Percentiles rank a stretch among this genome's conserved stretches.
Conservation (phyloP, 1,140 invertebrate genomes). For the Achroia grisella region DNA sequence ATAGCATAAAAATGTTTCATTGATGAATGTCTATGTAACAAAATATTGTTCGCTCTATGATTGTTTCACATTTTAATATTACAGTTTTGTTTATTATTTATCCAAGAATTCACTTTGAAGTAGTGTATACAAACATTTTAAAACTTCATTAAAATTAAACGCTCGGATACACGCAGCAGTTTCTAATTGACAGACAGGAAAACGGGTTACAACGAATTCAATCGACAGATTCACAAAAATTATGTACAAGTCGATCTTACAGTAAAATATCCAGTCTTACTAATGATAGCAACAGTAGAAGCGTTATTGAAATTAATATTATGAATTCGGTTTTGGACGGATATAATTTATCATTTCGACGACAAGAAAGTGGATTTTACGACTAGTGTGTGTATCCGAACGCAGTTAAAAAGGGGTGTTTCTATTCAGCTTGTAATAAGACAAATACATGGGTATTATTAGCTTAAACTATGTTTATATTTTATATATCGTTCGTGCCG, state of each 20-base stretch:
- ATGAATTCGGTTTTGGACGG: slow-evolving; percentile 17
- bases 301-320: slow-evolving; percentile 8
- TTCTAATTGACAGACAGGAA: too few relatives aligned
- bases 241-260: too few relatives aligned
- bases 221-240: too few relatives aligned
- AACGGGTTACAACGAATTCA: too few relatives aligned
- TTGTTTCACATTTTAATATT: too few relatives aligned
- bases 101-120: too few relatives aligned
- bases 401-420: not conserved
- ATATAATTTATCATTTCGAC: slow-evolving; percentile 7
- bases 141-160: too few relatives aligned
- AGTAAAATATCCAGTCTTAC: too few relatives aligned
- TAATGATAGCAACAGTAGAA: not conserved
- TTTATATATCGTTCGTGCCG: slow-evolving; percentile 60
- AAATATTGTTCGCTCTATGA: too few relatives aligned
- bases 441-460: slow-evolving; percentile 22
- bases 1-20: slow-evolving; percentile 16
- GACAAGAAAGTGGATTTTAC: not conserved
- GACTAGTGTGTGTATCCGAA: slow-evolving; percentile 9
- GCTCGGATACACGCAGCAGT: too few relatives aligned
- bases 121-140: too few relatives aligned
- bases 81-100: too few relatives aligned
- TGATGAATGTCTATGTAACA: not conserved
- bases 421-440: slow-evolving; percentile 7
- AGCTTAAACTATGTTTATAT: slow-evolving; percentile 38